Evolutionary conservation across 2,888 invertebrate species (phyloP).

Genomic region (Ormyrus thymus): DNA sequence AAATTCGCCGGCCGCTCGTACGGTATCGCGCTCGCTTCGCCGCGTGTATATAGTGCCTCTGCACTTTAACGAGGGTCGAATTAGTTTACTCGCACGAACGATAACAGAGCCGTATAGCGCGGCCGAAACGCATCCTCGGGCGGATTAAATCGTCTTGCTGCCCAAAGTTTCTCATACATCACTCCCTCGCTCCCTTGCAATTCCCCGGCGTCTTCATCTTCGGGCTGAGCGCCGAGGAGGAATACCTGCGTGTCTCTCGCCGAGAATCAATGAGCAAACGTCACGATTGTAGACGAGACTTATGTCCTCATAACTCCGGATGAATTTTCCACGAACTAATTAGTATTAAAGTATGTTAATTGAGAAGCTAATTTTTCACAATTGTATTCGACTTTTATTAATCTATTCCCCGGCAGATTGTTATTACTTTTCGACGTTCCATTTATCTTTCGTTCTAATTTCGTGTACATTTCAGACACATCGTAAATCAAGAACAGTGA

Average conservation of each 20-base stretch:
- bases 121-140: conserved; percentile 43
- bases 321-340: no score
- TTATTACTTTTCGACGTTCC: no score
- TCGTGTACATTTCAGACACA: no score
- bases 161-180: conserved; percentile 21
- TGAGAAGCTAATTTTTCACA: no score
- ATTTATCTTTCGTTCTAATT: no score
- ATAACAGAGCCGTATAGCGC: conserved; percentile 45
- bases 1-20: conserved; percentile 8
- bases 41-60: conserved; percentile 12
- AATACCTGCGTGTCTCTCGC: conserved; percentile 6
- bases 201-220: conserved; percentile 38
- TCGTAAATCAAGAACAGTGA: no score
- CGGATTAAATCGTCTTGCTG: conserved; percentile 49
- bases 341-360: no score
- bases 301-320: no score
- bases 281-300: background rate
- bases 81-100: conserved; percentile 53
- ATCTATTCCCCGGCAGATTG: no score
- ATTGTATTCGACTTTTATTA: no score
- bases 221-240: conserved; percentile 6
- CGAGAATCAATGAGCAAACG: conserved; percentile 27
- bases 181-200: background rate
- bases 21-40: conserved; percentile 16
- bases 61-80: conserved; percentile 54